Evolutionary conservation across 2,888 invertebrate species (phyloP), one percentile per base, ranked within the genome.

Genomic region (Mylabris sibirica): DNA sequence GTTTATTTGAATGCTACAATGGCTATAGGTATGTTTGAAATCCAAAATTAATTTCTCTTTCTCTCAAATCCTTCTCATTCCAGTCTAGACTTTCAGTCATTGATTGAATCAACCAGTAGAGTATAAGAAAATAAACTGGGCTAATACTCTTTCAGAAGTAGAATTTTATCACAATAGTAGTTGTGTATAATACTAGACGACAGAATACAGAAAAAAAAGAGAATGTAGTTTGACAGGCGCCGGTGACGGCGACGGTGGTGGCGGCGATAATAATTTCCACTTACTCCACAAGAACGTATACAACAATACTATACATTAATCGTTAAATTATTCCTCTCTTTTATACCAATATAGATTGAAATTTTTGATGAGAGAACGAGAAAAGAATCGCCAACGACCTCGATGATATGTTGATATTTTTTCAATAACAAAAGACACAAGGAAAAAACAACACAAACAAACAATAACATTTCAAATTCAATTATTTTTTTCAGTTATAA

Each of bases 31-130:
- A 11, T 20, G 20, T 17, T n/a, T 49, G 8, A 57, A 57, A 57
- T 24, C 57, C 57, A 57, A 57, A 57, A 14, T 24, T 22, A 57
- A 57, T 57, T 57, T 53, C 24, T 20, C 57, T 24, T 9, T 49
- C 49, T 20, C 49, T 9, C 41, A 17, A 44, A 9, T 44, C 8
- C 14, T 9, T n/a, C 57, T 57, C 24, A 57, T 57, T 57, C 24
- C 57, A 57, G 57, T 57, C 57, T 57, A 57, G 57, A 57, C 57
- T 57, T 11, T 57, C 38, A 11, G 17, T 9, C 49, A 49, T 49
- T 20, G 49, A 57, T 57, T 24, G 24, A 57, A 24, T 24, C 24
- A 24, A 24, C 4, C 4, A 14, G 57, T 24, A 57, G 24, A 30
- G 8, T 30, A 30, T 20, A 57, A 44, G n/a, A 44, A 44, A 57